A percentile compares a stretch with the other conserved stretches of the same genome.
Conservation (phyloP, 2,113 vertebrate species). For the Actenoides lindsayi region DNA sequence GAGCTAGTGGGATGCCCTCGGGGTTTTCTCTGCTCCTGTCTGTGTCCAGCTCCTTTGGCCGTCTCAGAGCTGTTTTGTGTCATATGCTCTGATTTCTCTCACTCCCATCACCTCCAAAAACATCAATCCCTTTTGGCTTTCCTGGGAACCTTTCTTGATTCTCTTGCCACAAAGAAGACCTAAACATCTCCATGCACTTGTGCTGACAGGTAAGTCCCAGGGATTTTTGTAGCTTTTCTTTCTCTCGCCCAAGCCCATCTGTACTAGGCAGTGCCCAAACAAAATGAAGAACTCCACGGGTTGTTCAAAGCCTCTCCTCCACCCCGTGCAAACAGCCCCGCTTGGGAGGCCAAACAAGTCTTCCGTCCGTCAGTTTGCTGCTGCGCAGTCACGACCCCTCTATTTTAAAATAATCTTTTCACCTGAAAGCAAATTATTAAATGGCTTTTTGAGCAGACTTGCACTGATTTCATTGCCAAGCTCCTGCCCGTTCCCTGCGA, state of each 20-base stretch:
- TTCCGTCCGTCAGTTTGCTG: neutral
- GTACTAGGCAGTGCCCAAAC: neutral
- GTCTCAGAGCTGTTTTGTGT: neutral
- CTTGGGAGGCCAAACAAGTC: neutral
- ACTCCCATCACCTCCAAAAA: neutral
- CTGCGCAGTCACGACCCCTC: neutral
- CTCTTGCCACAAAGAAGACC: neutral
- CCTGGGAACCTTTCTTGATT: neutral
- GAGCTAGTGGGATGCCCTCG: neutral
- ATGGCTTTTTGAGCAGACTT: neutral
- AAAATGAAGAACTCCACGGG: neutral
- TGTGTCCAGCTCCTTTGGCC: neutral
- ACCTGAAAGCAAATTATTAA: neutral
- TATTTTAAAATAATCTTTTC: neutral
- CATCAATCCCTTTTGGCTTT: neutral
- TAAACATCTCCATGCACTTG: neutral
- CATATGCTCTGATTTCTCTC: neutral
- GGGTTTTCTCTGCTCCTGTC: neutral
- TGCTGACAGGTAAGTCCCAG: neutral
- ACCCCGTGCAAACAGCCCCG: accelerated
- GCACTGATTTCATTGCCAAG: neutral
- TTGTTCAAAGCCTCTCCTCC: neutral
- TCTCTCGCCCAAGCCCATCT: neutral
- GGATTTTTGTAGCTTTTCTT: neutral
- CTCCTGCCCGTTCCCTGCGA: neutral